These are phyloP conservation scores for Malthinus flaveolus DNA, from an alignment of 2,888 invertebrate genomes.

Conservation along the genomic window DNA sequence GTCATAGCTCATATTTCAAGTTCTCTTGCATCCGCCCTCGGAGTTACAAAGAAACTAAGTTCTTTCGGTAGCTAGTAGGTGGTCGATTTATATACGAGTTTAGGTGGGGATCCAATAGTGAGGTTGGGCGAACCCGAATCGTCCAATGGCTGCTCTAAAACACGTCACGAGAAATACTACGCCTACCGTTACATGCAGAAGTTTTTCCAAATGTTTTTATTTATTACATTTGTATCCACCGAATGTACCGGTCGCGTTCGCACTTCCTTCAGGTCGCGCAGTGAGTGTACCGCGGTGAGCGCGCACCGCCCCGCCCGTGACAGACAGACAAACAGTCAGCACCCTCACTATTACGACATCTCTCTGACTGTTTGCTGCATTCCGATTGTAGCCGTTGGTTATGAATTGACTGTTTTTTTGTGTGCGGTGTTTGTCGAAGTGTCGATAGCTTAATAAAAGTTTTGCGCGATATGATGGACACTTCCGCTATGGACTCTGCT, in stretches of 20 bases:
- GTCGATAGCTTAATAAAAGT: conserved; percentile 20
- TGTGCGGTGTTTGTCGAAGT: conserved; percentile 24
- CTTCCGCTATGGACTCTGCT: conserved; percentile 61
- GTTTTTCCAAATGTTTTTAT: conserved; percentile 66
- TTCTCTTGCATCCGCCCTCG: conserved; percentile 57
- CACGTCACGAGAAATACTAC: conserved; percentile 54
- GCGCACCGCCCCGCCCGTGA: conserved; percentile 52
- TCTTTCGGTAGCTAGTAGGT: conserved; percentile 53
- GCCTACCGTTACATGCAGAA: conserved; percentile 53
- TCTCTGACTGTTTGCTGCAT: conserved; percentile 50
- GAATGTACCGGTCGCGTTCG: conserved; percentile 66
- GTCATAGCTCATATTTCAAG: conserved; percentile 59
- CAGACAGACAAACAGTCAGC: conserved; percentile 52
- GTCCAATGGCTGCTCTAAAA: conserved; percentile 61
- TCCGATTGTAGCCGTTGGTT: conserved; percentile 33
- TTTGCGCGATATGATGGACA: conserved; percentile 55
- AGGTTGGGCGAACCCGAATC: conserved; percentile 37
- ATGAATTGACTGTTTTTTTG: conserved; percentile 24
- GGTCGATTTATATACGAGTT: conserved; percentile 38
- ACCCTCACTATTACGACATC: conserved; percentile 53
- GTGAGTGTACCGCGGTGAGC: conserved; percentile 39
- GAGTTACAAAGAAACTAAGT: conserved; percentile 64
- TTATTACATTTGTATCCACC: conserved; percentile 72
- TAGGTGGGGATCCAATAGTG: conserved; percentile 49
- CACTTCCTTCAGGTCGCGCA: conserved; percentile 45